Evolutionary conservation across 1,140 invertebrate species (phyloP).

Genomic region (Diorhabda elongata): DNA sequence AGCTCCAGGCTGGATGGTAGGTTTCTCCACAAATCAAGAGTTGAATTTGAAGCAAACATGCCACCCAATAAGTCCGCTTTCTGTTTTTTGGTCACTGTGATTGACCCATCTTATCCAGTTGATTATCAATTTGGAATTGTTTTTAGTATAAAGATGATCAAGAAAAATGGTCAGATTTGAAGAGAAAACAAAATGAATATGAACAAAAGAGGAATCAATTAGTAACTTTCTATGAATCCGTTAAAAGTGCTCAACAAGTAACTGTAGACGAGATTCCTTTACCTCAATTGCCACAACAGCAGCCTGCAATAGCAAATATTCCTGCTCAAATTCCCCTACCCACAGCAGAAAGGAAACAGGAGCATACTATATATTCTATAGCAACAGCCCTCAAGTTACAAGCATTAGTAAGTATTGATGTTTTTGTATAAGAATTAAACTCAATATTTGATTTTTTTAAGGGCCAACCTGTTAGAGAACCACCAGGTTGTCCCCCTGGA

Average conservation of each 20-base stretch:
- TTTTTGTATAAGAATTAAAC: background rate
- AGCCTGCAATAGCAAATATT: constrained; percentile 46
- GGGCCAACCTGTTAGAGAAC: constrained; percentile 51
- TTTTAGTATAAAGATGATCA: constrained; percentile 91
- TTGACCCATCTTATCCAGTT: too few relatives aligned
- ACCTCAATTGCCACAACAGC: constrained; percentile 57
- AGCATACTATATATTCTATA: constrained; percentile 47
- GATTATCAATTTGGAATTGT: background rate
- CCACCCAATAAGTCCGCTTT: too few relatives aligned
- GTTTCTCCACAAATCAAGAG: too few relatives aligned
- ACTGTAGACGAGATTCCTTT: constrained; percentile 96
- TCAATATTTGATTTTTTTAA: constrained; percentile 13
- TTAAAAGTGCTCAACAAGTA: constrained; percentile 90
- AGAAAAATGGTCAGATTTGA: constrained; percentile 87
- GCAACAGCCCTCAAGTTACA: constrained; percentile 45
- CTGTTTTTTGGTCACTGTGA: too few relatives aligned
- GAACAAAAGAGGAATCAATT: constrained; percentile 82
- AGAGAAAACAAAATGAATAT: constrained; percentile 88
- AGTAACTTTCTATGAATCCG: constrained; percentile 91
- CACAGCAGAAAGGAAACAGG: constrained; percentile 43
- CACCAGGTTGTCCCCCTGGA: constrained; percentile 84
- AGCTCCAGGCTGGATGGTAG: too few relatives aligned
- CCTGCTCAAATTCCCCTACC: constrained; percentile 77
- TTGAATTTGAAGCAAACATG: too few relatives aligned
- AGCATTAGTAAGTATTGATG: constrained; percentile 31